A percentile compares a stretch with the other conserved stretches of the same genome.
Conservation (phyloP, 2,888 invertebrate genomes). For the Stenchaetothrips biformis region DNA sequence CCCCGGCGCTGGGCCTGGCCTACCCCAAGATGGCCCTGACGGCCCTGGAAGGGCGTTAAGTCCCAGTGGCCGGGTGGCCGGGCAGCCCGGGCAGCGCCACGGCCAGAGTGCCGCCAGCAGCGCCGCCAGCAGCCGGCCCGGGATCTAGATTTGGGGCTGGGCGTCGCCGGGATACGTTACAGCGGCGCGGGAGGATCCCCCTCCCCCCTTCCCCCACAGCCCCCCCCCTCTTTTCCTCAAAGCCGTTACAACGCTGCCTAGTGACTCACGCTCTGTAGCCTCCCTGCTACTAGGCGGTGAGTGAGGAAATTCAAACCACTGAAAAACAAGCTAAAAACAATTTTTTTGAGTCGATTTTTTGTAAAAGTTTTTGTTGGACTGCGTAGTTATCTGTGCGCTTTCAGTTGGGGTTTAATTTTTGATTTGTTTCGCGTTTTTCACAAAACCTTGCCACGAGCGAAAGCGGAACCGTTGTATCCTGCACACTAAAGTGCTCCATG, state of each 20-base stretch:
- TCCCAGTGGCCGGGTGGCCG: too few species aligned
- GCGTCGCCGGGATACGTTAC: constrained; percentile 14
- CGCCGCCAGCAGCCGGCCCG: neutral
- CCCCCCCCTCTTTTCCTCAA: neutral
- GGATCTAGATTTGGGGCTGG: constrained; percentile 20
- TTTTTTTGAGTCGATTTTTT: neutral
- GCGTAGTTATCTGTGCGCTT: too few species aligned
- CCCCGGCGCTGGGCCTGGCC: neutral
- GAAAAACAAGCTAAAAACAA: neutral
- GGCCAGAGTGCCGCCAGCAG: neutral
- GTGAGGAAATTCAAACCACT: neutral
- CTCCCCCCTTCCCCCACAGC: neutral
- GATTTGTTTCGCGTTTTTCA: too few species aligned
- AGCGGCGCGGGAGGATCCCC: neutral
- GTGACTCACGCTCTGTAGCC: neutral
- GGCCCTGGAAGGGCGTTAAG: neutral
- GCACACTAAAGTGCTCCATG: too few species aligned
- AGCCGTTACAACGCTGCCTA: neutral
- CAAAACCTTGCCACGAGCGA: too few species aligned
- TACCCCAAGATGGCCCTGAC: neutral
- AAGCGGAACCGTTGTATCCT: too few species aligned
- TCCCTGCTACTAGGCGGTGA: too few species aligned
- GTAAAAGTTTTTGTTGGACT: neutral
- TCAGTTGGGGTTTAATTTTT: too few species aligned
- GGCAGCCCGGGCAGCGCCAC: neutral